Evolutionary conservation across 2,113 vertebrate genomes (phyloP).

Genomic region (Lynx canadensis): DNA sequence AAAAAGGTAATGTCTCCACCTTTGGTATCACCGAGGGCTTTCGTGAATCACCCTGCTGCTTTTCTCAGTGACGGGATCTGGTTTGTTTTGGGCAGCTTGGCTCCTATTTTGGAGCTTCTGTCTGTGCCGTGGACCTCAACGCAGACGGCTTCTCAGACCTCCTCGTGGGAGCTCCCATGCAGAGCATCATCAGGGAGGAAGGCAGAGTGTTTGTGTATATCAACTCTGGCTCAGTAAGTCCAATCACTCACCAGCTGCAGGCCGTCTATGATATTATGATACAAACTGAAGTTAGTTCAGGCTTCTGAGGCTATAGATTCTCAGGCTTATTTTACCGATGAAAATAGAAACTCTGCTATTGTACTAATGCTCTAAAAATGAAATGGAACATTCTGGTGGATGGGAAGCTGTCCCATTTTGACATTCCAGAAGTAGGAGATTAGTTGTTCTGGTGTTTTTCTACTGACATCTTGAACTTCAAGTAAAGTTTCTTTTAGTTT

Average conservation of each 20-base stretch:
- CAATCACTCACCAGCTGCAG: accelerated
- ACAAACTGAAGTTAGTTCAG: background rate
- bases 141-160: conserved; percentile 95
- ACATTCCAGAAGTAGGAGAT: background rate
- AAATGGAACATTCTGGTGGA: background rate
- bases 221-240: conserved; percentile 93
- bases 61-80: background rate
- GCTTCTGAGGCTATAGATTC: background rate
- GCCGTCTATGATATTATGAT: background rate
- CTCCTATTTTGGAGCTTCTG: conserved; percentile 95
- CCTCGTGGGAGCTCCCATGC: conserved; percentile 95
- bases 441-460: background rate
- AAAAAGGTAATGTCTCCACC: conserved; percentile 88
- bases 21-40: background rate
- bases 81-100: conserved; percentile 89
- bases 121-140: conserved; percentile 95
- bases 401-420: background rate
- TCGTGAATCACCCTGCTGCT: background rate
- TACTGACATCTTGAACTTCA: background rate
- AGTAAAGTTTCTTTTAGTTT: background rate
- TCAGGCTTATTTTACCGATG: background rate
- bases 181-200: conserved; percentile 92
- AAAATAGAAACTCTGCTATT: background rate
- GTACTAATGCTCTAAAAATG: background rate
- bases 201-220: conserved; percentile 96